Conservation (phyloP, 2,797 vertebrate species). For the Choloepus didactylus region DNA sequence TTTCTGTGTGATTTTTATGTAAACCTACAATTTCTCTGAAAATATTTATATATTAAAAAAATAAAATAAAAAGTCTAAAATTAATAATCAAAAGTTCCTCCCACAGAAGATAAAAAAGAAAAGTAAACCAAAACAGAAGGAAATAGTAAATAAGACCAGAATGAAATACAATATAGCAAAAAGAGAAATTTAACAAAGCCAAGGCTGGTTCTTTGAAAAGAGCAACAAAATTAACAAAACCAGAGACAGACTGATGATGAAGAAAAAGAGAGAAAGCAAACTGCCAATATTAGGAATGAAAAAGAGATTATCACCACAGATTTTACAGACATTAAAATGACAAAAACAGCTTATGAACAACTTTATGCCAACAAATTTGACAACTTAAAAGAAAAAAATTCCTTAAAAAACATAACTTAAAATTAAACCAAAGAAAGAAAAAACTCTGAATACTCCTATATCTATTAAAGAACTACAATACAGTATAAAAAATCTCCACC, state of each 20-base stretch:
- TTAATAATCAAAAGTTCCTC: background rate
- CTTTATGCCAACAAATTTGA: background rate
- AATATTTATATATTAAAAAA: too few relatives aligned
- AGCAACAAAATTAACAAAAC: background rate
- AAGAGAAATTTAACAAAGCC: too few relatives aligned
- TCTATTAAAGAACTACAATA: background rate
- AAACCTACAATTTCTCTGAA: too few relatives aligned
- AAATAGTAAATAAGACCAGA: slow-evolving; percentile 7
- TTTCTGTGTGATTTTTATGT: too few relatives aligned
- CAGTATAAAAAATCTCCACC: background rate
- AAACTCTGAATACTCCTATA: too few relatives aligned
- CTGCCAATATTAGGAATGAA: background rate
- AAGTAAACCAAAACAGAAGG: background rate
- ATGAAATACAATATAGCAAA: background rate
- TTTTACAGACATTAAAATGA: background rate
- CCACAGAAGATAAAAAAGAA: background rate
- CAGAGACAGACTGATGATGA: background rate
- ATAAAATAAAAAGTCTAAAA: background rate
- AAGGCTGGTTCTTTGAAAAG: too few relatives aligned
- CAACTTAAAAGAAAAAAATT: too few relatives aligned
- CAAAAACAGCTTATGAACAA: background rate
- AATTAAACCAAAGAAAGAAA: too few relatives aligned
- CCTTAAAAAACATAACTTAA: too few relatives aligned
- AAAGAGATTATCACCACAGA: background rate
- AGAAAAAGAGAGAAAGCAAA: background rate